Base-by-base conservation (phyloP, 2,113 vertebrate species). In the Oryzias celebensis region DNA sequence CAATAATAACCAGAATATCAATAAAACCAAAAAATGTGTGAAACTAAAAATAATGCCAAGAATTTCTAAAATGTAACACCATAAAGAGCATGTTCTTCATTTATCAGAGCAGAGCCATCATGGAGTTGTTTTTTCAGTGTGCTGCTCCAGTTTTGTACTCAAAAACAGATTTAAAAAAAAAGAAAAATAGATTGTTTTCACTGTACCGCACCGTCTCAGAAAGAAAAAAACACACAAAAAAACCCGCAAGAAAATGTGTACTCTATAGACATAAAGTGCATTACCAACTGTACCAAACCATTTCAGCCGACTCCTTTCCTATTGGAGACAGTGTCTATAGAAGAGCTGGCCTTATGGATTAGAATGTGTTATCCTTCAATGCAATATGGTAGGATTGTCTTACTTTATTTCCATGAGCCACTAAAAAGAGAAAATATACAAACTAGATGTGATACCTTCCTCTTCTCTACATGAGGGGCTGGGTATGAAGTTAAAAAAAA, bases 221-320 rank as follows among this genome's bases (percentile, higher is more conserved):
- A 24, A 12, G 12, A 50, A 24, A 31, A 10, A 53, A 58, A 50
- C 53, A 50, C 43, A 45, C 13, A 24, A 52, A 7, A n/a, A 22
- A 45, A 20, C 20, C 1, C 20, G 1, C 20, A 20, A 20, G 5
- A 26, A 28, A 28, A 5, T 28, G 26, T 28, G 26, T 28, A 6
- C 22, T 45, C 50, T 64, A 24, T 26, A 42, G 44, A 80, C 59
- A 62, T 85, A 87, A 87, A 83, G 86, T 87, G 86, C 78, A 71
- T 64, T 64, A 73, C 48, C 59, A 66, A 43, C 66, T 65, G 48
- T 70, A 58, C 48, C 63, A 50, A 71, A 57, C 62, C 68, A 61
- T 67, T 54, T 56, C 26, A 31, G 53, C 67, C 7, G 56, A 62
- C 24, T 75, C 31, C 22, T 66, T 76, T 78, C 45, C 68, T 42